These are phyloP conservation scores for Notamacropus eugenii DNA, from an alignment of 2,797 vertebrate species.

Conservation along the genomic window DNA sequence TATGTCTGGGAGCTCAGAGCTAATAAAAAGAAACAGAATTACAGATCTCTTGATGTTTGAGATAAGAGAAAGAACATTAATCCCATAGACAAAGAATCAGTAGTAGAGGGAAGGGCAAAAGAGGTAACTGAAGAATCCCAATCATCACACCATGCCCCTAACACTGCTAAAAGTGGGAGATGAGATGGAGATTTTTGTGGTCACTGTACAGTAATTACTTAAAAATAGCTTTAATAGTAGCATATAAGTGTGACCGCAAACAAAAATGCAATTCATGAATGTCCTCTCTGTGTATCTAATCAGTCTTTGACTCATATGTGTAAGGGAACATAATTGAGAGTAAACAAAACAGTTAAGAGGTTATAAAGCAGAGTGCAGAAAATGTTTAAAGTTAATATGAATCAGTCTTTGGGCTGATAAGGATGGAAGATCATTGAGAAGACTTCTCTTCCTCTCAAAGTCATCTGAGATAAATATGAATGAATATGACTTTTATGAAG, in stretches of 20 bases:
- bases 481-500: neutral
- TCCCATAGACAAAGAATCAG: neutral
- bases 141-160: neutral
- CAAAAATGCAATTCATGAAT: neutral
- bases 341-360: neutral
- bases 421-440: neutral
- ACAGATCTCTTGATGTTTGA: neutral
- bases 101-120: neutral
- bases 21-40: neutral
- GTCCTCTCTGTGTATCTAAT: neutral
- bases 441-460: neutral
- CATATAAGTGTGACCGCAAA: neutral
- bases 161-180: neutral
- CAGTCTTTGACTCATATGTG: neutral
- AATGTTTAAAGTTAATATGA: neutral
- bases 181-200: neutral
- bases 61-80: neutral
- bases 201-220: neutral
- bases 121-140: neutral
- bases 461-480: conserved; percentile 1
- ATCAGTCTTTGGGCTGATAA: neutral
- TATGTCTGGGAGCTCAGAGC: neutral
- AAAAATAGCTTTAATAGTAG: neutral
- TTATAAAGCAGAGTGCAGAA: neutral
- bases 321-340: neutral